phyloP scores from a whole-genome alignment of 35 echinoderm and acorn worm genomes.

The Apostichopus parvimensis region DNA sequence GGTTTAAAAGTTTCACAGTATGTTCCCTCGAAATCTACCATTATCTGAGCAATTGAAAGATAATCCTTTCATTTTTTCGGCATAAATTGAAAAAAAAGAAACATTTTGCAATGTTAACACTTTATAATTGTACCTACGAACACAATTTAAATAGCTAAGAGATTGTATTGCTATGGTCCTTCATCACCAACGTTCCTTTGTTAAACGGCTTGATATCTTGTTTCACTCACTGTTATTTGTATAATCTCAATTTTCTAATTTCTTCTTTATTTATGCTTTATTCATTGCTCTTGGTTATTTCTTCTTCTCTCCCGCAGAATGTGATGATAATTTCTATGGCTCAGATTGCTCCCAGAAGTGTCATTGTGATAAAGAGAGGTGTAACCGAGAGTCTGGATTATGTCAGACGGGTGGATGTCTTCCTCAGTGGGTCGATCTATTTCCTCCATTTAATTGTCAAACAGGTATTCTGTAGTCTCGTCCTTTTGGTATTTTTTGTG shows the following conservation, averaged over 20 bases:
- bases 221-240: not conserved
- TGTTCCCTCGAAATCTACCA: too few species aligned
- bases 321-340: not conserved
- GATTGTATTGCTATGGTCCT: not conserved
- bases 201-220: not conserved
- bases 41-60: too few species aligned
- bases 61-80: too few species aligned
- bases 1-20: too few species aligned
- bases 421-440: not conserved
- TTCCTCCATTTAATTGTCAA: not conserved
- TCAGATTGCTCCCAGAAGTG: not conserved
- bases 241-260: not conserved
- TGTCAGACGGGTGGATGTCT: not conserved
- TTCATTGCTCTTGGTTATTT: not conserved
- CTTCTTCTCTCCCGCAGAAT: not conserved
- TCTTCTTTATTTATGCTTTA: not conserved
- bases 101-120: too few species aligned
- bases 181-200: too few species aligned
- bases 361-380: not conserved
- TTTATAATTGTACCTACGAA: too few species aligned
- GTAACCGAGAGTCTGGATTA: slow-evolving; percentile 7
- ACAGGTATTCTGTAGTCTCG: not conserved
- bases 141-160: not conserved
- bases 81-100: too few species aligned
- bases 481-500: too few species aligned